Conservation (phyloP, 2,888 invertebrate species). For the Nephrotoma appendiculata region DNA sequence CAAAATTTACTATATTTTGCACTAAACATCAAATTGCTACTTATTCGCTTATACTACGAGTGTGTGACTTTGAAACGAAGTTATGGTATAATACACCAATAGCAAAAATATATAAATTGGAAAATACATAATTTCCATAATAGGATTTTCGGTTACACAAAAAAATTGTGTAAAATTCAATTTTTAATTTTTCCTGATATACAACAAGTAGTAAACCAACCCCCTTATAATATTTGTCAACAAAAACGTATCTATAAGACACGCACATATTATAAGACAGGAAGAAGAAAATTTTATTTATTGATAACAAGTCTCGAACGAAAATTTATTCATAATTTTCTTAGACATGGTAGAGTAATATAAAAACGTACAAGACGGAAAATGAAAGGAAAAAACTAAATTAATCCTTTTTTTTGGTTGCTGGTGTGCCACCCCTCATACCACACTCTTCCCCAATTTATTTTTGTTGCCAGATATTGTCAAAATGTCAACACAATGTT, state of each 20-base stretch:
- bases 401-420: neutral
- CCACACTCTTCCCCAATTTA: neutral
- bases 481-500: neutral
- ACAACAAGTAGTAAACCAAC: neutral
- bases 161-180: neutral
- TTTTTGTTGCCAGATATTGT: neutral
- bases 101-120: neutral
- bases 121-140: neutral
- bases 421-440: neutral
- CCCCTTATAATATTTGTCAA: neutral
- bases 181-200: neutral
- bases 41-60: neutral
- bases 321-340: neutral
- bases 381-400: neutral
- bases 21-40: neutral
- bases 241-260: neutral
- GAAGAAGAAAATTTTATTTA: neutral
- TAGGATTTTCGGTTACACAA: neutral
- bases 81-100: neutral
- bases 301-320: neutral
- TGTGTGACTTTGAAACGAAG: neutral
- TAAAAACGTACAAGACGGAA: neutral
- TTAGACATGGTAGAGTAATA: neutral
- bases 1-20: neutral
- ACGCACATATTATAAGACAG: neutral